Conservation (phyloP, 2,113 vertebrate genomes). For the Lasiurus borealis region DNA sequence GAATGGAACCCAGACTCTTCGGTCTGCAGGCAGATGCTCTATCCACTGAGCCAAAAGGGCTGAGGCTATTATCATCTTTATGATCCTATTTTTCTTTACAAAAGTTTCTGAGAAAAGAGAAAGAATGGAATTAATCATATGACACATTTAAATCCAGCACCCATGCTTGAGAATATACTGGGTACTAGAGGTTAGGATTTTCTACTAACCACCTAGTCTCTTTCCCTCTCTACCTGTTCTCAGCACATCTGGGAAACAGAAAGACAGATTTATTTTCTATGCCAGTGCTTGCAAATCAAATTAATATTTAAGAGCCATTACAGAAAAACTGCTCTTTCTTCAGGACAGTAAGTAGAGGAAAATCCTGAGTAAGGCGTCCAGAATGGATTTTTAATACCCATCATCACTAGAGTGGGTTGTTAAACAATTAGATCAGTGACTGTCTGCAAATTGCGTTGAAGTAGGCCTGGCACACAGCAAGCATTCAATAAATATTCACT, state of each 20-base stretch:
- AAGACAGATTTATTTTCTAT: not conserved
- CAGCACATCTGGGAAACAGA: not conserved
- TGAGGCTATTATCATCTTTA: not conserved
- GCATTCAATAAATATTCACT: not conserved
- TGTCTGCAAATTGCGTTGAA: not conserved
- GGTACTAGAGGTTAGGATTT: not conserved
- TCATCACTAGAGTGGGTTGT: not conserved
- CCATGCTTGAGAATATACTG: not conserved
- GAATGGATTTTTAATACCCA: not conserved
- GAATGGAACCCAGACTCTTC: too few relatives aligned
- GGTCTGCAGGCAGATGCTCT: too few relatives aligned
- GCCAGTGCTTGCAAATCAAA: not conserved
- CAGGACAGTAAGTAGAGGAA: not conserved
- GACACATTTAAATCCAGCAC: not conserved
- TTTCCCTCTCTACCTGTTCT: not conserved
- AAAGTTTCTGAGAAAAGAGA: not conserved
- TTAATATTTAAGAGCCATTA: not conserved
- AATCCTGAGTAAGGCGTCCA: not conserved
- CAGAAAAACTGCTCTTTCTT: not conserved
- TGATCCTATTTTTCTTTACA: not conserved
- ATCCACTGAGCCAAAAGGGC: too few relatives aligned
- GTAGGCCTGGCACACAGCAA: not conserved
- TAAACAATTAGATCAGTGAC: not conserved
- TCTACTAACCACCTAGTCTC: not conserved
- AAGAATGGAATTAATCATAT: not conserved